A percentile compares a stretch with the other conserved stretches of the same genome.
phyloP scores from a whole-genome alignment of 2,888 invertebrate genomes.

The Calliopum simillimum region DNA sequence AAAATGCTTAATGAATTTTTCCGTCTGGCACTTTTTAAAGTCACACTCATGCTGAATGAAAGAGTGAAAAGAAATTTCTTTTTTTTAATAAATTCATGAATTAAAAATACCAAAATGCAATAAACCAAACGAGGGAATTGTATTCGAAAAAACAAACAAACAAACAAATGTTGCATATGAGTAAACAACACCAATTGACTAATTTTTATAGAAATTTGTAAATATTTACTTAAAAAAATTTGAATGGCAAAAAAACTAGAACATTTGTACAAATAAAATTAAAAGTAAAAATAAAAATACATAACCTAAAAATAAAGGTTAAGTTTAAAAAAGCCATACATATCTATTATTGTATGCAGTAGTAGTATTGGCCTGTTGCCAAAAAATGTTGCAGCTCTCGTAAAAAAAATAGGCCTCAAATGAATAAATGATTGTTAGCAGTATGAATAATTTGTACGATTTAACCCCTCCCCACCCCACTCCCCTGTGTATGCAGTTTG shows the following conservation, averaged over 20 bases:
- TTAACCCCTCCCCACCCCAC: too few relatives aligned
- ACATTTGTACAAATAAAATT: not conserved
- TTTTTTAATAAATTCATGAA: too few relatives aligned
- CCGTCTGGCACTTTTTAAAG: not conserved
- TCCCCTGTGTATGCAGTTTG: too few relatives aligned
- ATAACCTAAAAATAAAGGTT: conserved; percentile 4
- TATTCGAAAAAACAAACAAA: not conserved
- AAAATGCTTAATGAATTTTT: not conserved
- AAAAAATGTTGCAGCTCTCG: not conserved
- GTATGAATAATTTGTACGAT: too few relatives aligned
- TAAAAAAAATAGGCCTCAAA: conserved; percentile 6
- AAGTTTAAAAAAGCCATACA: conserved; percentile 4
- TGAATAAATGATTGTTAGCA: too few relatives aligned
- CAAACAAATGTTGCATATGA: not conserved
- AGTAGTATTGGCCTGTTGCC: conserved; percentile 8
- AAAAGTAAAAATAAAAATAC: not conserved
- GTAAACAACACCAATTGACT: not conserved
- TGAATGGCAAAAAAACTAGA: not conserved
- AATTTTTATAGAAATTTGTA: not conserved
- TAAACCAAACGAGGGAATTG: not conserved
- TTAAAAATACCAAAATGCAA: too few relatives aligned
- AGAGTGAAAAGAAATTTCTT: conserved; percentile 1
- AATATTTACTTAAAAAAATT: conserved; percentile 2
- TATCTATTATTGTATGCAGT: conserved; percentile 9
- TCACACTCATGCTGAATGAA: not conserved